Conservation (phyloP, 2,113 vertebrate species). For the Bubalus kerabau region DNA sequence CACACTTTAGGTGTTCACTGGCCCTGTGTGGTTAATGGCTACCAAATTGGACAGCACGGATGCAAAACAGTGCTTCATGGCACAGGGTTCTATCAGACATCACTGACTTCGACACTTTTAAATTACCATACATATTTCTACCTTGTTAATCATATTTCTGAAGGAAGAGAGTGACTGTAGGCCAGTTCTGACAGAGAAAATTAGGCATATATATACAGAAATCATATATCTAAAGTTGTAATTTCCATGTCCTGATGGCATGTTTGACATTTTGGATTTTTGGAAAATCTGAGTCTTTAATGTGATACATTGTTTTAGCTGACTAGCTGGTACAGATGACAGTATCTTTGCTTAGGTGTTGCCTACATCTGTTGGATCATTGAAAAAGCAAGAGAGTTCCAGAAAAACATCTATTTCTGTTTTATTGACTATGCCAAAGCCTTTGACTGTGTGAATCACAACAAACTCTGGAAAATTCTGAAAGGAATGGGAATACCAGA, state of each 20-base stretch:
- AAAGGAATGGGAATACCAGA: background rate
- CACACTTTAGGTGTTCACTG: background rate
- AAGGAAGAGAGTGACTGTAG: background rate
- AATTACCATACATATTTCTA: background rate
- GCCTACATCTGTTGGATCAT: rapidly evolving
- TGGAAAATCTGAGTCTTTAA: background rate
- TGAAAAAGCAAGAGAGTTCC: background rate
- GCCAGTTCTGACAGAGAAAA: background rate
- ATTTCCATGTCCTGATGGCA: background rate
- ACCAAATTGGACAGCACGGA: background rate
- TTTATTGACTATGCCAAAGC: background rate
- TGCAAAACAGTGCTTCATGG: background rate
- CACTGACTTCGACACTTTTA: background rate
- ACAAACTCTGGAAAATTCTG: background rate
- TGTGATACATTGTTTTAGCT: background rate
- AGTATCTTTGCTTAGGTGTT: background rate
- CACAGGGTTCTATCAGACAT: background rate
- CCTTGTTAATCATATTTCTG: background rate
- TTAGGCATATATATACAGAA: background rate
- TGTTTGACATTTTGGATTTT: background rate
- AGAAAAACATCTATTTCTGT: background rate
- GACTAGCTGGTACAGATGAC: background rate
- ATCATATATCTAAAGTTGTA: background rate
- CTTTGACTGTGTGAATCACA: background rate
- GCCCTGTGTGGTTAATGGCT: background rate